phyloP scores from a whole-genome alignment of 2,797 vertebrate genomes.

The Chaunax sp. region DNA sequence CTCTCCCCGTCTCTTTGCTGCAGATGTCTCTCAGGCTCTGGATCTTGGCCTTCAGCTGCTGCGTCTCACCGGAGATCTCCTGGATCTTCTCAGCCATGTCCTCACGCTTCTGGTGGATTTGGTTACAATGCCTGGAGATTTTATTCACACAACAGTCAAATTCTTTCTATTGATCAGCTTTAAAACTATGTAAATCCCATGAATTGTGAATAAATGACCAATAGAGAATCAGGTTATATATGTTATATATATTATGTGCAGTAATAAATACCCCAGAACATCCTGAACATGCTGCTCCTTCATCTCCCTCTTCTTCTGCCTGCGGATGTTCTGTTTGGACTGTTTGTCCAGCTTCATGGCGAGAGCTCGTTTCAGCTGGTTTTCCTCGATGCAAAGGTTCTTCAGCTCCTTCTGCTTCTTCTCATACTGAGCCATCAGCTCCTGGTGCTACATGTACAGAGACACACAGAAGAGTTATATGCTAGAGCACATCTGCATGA shows the following conservation, averaged over 20 bases:
- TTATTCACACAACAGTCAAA: not conserved
- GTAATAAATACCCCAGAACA: constrained; percentile 72
- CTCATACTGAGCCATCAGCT: constrained; percentile 69
- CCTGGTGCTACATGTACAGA: constrained; percentile 65
- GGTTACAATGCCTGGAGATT: constrained; percentile 77
- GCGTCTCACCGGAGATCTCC: constrained; percentile 73
- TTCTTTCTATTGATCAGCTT: not conserved
- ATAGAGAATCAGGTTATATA: not conserved
- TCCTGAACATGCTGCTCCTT: constrained; percentile 81
- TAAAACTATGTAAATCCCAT: not conserved
- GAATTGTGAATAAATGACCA: not conserved
- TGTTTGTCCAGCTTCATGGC: constrained; percentile 82
- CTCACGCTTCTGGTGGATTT: constrained; percentile 83
- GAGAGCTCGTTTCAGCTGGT: constrained; percentile 76
- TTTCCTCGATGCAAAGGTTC: constrained; percentile 76
- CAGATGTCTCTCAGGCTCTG: constrained; percentile 78
- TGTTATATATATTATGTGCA: not conserved
- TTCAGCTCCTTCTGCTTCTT: constrained; percentile 83
- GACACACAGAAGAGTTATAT: not conserved
- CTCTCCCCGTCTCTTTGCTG: constrained; percentile 74
- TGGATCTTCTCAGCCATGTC: constrained; percentile 81
- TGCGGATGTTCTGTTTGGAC: constrained; percentile 81
- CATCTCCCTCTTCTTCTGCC: constrained; percentile 81
- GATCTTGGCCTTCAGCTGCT: constrained; percentile 80
- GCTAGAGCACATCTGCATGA: no score